These are phyloP conservation scores for Meteorus colon DNA, from an alignment of 2,888 invertebrate genomes.

Conservation along the genomic window DNA sequence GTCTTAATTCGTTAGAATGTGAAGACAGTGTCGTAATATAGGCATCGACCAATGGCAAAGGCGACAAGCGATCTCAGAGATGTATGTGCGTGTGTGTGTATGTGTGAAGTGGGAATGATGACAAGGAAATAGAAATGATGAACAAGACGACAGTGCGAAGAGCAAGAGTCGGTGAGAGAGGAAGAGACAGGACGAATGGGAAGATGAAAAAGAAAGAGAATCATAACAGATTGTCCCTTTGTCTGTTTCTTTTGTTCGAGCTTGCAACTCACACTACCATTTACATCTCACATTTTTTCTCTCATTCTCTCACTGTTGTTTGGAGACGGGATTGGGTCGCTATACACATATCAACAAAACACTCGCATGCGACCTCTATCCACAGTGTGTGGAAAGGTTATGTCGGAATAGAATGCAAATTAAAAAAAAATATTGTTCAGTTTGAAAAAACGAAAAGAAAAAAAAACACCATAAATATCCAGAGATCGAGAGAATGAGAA, in stretches of 20 bases:
- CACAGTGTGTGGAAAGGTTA: not conserved
- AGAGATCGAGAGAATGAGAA: not conserved
- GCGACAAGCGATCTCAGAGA: slow-evolving; percentile 16
- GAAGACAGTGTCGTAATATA: slow-evolving; percentile 4
- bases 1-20: slow-evolving; percentile 35
- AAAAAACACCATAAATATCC: not conserved
- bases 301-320: slow-evolving; percentile 45
- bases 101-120: not conserved
- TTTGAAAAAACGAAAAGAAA: not conserved
- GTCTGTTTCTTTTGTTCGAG: slow-evolving; percentile 56
- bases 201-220: slow-evolving; percentile 52
- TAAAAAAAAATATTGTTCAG: not conserved
- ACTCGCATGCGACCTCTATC: slow-evolving; percentile 28
- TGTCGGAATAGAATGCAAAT: not conserved
- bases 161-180: slow-evolving; percentile 31
- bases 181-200: slow-evolving; percentile 30
- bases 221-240: slow-evolving; percentile 63
- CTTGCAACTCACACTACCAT: slow-evolving; percentile 49
- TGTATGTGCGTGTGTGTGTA: not conserved
- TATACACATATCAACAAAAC: not conserved
- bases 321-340: slow-evolving; percentile 49
- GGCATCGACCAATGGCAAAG: not conserved
- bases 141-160: slow-evolving; percentile 25
- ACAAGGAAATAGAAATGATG: not conserved
- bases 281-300: slow-evolving; percentile 39